A percentile compares a stretch with the other conserved stretches of the same genome.
These are phyloP conservation scores for Patiria pectinifera DNA, from an alignment of 53 echinoderm and acorn worm species.

Conservation along the genomic window DNA sequence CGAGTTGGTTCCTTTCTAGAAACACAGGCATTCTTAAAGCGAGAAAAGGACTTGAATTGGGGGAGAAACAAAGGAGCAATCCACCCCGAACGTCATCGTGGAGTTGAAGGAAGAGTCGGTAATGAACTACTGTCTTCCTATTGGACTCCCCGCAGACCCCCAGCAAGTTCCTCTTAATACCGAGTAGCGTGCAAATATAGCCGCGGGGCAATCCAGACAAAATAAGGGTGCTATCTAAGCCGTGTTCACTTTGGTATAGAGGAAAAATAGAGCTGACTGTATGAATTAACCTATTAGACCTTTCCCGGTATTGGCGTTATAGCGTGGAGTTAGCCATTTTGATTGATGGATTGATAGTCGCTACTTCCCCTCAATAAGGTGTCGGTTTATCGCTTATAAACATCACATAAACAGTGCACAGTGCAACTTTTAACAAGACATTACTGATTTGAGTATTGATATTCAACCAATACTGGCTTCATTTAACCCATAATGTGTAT, in stretches of 20 bases:
- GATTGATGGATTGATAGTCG: conserved; percentile 33
- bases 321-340: conserved; percentile 27
- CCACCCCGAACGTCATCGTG: neutral
- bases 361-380: conserved; percentile 13
- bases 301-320: conserved; percentile 51
- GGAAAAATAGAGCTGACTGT: conserved; percentile 52
- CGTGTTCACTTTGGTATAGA: neutral
- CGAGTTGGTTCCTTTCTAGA: neutral
- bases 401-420: neutral
- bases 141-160: neutral
- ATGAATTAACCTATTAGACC: conserved; percentile 37
- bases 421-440: too few species aligned
- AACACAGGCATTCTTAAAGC: neutral
- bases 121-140: conserved; percentile 50
- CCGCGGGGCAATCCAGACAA: conserved; percentile 9
- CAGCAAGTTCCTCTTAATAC: conserved; percentile 6
- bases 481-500: too few species aligned
- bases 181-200: conserved; percentile 5
- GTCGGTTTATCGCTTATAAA: conserved; percentile 2
- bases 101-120: conserved; percentile 21
- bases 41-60: neutral
- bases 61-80: neutral
- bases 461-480: too few species aligned
- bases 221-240: neutral
- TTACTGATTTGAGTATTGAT: too few species aligned